Evolutionary conservation across 1,140 invertebrate species (phyloP).

Genomic region (Nasonia vitripennis): DNA sequence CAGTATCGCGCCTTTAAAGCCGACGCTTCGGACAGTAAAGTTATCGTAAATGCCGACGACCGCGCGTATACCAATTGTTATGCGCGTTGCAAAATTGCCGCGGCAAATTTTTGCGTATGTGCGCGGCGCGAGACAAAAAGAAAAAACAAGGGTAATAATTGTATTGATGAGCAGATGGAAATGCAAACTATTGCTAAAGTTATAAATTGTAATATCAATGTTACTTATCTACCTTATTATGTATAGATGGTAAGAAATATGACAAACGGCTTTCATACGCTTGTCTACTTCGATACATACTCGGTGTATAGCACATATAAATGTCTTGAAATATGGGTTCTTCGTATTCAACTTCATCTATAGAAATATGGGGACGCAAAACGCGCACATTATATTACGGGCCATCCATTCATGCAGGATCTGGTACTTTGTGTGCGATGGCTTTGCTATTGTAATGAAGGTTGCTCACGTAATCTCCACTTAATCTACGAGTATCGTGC

Average conservation of each 20-base stretch:
- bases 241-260: too few species aligned
- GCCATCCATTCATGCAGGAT: conserved; percentile 20
- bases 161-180: neutral
- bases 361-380: neutral
- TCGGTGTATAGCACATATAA: neutral
- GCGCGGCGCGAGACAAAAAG: neutral
- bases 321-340: neutral
- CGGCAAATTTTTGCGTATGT: neutral
- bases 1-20: neutral
- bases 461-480: conserved; percentile 56
- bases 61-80: neutral
- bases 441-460: conserved; percentile 36
- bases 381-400: neutral
- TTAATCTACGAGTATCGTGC: conserved; percentile 55
- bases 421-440: conserved; percentile 3
- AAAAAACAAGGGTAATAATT: neutral
- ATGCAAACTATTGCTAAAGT: too few species aligned
- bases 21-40: neutral
- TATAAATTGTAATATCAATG: too few species aligned
- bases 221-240: too few species aligned
- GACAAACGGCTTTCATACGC: too few species aligned
- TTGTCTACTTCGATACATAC: too few species aligned
- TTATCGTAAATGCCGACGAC: neutral
- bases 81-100: neutral
- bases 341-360: neutral